Conservation (phyloP, 1,140 invertebrate genomes). For the Daktulosphaira vitifoliae region DNA sequence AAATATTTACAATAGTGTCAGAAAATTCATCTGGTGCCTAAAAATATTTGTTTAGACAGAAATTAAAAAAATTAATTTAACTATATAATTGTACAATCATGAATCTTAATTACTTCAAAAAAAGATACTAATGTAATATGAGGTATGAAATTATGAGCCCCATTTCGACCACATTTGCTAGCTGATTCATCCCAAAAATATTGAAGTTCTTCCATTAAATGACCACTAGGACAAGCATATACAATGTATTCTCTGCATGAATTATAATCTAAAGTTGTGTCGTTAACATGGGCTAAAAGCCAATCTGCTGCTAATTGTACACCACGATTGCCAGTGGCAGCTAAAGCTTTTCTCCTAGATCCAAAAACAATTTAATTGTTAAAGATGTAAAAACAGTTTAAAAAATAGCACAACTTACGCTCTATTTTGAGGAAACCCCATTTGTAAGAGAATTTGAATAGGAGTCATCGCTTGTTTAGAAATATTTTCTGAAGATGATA, state of each 20-base stretch:
- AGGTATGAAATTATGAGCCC: slow-evolving; percentile 77
- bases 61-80: too few relatives aligned
- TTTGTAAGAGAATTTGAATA: slow-evolving; percentile 70
- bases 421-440: slow-evolving; percentile 77
- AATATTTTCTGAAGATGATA: slow-evolving; percentile 52
- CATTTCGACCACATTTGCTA: slow-evolving; percentile 68
- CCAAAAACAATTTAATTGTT: slow-evolving; percentile 31
- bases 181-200: slow-evolving; percentile 74
- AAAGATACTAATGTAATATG: slow-evolving; percentile 83
- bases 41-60: slow-evolving; percentile 36
- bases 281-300: slow-evolving; percentile 79
- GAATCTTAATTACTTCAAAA: slow-evolving; percentile 80
- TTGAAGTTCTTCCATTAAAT: slow-evolving; percentile 58
- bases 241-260: slow-evolving; percentile 72
- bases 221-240: slow-evolving; percentile 73
- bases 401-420: slow-evolving; percentile 57
- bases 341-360: slow-evolving; percentile 73
- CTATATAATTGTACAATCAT: too few relatives aligned
- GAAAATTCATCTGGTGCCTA: slow-evolving; percentile 66
- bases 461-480: slow-evolving; percentile 62
- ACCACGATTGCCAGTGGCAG: slow-evolving; percentile 77
- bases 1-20: slow-evolving; percentile 52
- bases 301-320: slow-evolving; percentile 81
- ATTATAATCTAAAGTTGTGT: slow-evolving; percentile 64
- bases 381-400: slow-evolving; percentile 5